Evolutionary conservation across 2,113 vertebrate genomes (phyloP).

Genomic region (Pituophis catenifer): DNA sequence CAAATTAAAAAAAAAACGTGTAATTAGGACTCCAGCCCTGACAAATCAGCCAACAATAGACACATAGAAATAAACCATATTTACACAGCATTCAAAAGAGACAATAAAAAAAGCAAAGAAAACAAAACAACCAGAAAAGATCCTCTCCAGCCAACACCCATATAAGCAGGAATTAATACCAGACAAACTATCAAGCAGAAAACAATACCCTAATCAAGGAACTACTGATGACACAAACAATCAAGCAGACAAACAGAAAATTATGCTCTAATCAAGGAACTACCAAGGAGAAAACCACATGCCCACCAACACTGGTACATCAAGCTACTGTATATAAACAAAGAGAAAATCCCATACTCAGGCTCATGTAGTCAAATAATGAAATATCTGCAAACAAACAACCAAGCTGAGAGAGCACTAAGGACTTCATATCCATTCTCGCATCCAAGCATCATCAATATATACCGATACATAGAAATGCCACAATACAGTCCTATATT

Average conservation of each 20-base stretch:
- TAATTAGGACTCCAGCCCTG: not conserved
- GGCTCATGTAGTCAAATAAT: not conserved
- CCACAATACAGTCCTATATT: not conserved
- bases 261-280: not conserved
- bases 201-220: not conserved
- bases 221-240: not conserved
- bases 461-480: not conserved
- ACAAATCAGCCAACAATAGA: not conserved
- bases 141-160: not conserved
- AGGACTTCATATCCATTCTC: not conserved
- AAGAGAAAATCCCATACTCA: not conserved
- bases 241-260: not conserved
- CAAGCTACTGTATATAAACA: not conserved
- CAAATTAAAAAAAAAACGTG: no score
- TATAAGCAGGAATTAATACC: not conserved
- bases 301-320: not conserved
- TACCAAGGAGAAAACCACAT: not conserved
- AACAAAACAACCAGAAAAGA: not conserved
- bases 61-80: not conserved
- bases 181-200: not conserved
- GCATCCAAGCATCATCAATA: not conserved
- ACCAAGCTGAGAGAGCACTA: not conserved
- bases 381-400: not conserved
- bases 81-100: not conserved
- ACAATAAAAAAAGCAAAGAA: not conserved